Base-by-base conservation (phyloP, 2,113 vertebrate species). In the Elaphurus davidianus region DNA sequence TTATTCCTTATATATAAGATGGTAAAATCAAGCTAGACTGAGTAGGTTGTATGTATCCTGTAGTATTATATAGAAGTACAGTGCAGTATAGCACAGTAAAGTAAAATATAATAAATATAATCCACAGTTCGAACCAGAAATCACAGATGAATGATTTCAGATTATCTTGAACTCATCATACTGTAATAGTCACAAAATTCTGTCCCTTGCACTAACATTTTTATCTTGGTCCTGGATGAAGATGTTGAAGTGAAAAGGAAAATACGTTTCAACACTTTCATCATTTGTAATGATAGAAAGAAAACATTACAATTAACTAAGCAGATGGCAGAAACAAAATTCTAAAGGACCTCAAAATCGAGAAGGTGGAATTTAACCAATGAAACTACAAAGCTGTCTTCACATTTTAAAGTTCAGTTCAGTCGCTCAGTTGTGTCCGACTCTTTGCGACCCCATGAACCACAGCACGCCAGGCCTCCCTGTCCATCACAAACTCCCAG, bases 161-260 rank as follows among this genome's bases (percentile, higher is more conserved):
- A 81, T 87, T 67, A 76, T 47, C 81, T 88, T 52, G 13, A 47
- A 94, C 54, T 90, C 79, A n/a, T 3, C 8, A 1, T 7, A 50
- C 30, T 59, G 1, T 57, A 47, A 90, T 8, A 76, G 47, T 59
- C 87, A 84, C 47, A 52, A 47, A 90, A 43, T 13, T 85, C 50
- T 64, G 19, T n/a, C 36, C 43, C 23, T 87, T 30, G 28, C 50
- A 23, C 67, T 36, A 25, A 67, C 71, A 83, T 90, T 90, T 95
- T 92, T 47, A 54, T 50, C 30, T 94, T 87, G 11, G 27, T 78
- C 82, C 60, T 81, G 30, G 74, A 60, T 93, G 30, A 71, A 84
- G 50, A 60, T 54, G 47, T 85, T 86, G 67, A 95, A 59, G 59
- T 92, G 33, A 97, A 96, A 94, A 84, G n/a, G 30, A 95, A 95